Evolutionary conservation across 2,888 invertebrate genomes (phyloP).

Genomic region (Theretra japonica): DNA sequence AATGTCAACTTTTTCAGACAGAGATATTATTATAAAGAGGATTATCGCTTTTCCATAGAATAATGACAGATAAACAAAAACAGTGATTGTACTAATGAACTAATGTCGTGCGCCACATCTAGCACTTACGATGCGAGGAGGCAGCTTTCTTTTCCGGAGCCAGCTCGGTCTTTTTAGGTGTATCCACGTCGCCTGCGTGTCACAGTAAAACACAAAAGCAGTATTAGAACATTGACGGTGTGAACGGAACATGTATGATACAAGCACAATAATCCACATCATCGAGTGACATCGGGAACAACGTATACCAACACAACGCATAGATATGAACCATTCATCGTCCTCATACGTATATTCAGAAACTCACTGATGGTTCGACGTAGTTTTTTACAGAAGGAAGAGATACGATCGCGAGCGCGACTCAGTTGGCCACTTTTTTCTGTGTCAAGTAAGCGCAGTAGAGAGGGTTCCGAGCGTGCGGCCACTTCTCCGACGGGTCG

Average conservation of each 20-base stretch:
- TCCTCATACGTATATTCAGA: constrained; percentile 34
- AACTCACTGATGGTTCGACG: constrained; percentile 83
- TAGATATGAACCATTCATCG: constrained; percentile 15
- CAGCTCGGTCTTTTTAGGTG: constrained; percentile 81
- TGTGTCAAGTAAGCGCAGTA: constrained; percentile 74
- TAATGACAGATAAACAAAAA: constrained; percentile 40
- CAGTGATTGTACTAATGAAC: constrained; percentile 46
- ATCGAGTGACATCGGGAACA: constrained; percentile 5
- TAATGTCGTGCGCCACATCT: constrained; percentile 72
- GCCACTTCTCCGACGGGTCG: constrained; percentile 74
- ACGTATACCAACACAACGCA: background rate
- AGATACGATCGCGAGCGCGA: constrained; percentile 76
- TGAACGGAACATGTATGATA: constrained; percentile 54
- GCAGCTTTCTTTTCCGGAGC: constrained; percentile 80
- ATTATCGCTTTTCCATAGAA: constrained; percentile 47
- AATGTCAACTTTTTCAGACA: background rate
- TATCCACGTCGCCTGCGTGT: constrained; percentile 82
- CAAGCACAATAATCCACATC: constrained; percentile 41
- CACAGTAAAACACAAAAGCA: constrained; percentile 82
- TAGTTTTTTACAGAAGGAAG: constrained; percentile 80
- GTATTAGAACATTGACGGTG: constrained; percentile 78
- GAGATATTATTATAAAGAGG: constrained; percentile 42
- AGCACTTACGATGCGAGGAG: constrained; percentile 83
- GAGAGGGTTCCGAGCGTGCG: constrained; percentile 75
- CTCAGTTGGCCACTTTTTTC: constrained; percentile 76